Conservation (phyloP, 2,113 vertebrate genomes). For the Mesembrinibis cayennensis region DNA sequence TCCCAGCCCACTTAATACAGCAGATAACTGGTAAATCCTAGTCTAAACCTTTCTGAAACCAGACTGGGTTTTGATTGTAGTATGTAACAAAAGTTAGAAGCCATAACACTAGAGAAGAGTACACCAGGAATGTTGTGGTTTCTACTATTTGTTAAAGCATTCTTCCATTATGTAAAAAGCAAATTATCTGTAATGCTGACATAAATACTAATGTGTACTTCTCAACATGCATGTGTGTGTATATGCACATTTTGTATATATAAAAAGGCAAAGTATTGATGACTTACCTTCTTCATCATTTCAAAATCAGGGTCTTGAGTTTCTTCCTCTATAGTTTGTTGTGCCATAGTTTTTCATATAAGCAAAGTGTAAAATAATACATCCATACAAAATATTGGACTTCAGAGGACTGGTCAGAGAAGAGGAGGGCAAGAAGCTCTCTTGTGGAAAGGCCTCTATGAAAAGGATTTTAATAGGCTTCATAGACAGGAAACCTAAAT, state of each 20-base stretch:
- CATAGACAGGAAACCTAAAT: neutral
- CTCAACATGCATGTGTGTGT: neutral
- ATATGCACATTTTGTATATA: neutral
- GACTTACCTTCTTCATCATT: neutral
- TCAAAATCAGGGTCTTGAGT: neutral
- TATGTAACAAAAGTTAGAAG: neutral
- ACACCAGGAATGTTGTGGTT: fast-evolving
- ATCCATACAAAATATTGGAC: neutral
- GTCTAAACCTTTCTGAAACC: neutral
- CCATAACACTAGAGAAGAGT: neutral
- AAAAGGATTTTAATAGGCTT: neutral
- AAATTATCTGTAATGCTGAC: neutral
- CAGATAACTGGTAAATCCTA: neutral
- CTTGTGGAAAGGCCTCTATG: neutral
- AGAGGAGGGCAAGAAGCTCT: neutral
- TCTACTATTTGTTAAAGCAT: neutral
- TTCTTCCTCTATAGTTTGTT: neutral
- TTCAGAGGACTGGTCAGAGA: neutral
- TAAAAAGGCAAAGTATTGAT: neutral
- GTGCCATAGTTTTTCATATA: neutral
- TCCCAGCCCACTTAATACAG: neutral
- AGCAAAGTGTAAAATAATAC: neutral
- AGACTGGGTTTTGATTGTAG: neutral
- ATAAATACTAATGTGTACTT: neutral
- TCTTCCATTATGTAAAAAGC: neutral